Base-by-base conservation (phyloP, 2,797 vertebrate genomes). In the Cottoperca gobio region DNA sequence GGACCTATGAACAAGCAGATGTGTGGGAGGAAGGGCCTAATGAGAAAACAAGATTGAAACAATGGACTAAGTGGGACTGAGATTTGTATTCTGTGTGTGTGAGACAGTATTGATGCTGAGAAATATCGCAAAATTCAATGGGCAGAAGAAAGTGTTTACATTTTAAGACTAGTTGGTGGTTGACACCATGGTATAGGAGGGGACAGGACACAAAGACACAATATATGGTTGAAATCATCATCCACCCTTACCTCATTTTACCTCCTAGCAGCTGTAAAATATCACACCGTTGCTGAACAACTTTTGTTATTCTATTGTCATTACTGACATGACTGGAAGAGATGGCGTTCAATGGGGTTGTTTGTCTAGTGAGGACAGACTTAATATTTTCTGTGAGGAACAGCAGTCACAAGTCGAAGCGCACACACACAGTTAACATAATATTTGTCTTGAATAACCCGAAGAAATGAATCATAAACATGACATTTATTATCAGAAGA, bases 1-100 rank as follows among this genome's bases (percentile, higher is more conserved):
- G 63, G 86, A 43, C 46, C 48, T 39, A 19, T 90, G 61, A 89
- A 72, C 37, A 46, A 85, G 50, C 86, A 90, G 76, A 89, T 88
- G 87, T 89, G 85, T 80, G 50, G 26, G 53, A 70, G 69, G 42
- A 57, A 31, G 58, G n/a, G 49, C 28, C 57, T 71, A 14, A 84
- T 79, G 83, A 86, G 62, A 86, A 84, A 83, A 79, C 67, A 78
- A 73, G 57, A 61, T 39, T 24, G 21, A 61, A 52, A 70, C 48
- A 37, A 48, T 24, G 11, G 37, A 39, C 21, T n/a, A 33, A 57
- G 21, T 40, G n/a, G 60, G n/a, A 46, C 12, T n/a, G 28, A 68
- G 26, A 63, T 50, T 31, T 46, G 4, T n/a, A 37, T 39, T 19
- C 31, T 48, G 6, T 33, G 2, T 48, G 8, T n/a, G 55, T 40